Evolutionary conservation across 2,888 invertebrate species (phyloP).

Genomic region (Pheosia tremula): DNA sequence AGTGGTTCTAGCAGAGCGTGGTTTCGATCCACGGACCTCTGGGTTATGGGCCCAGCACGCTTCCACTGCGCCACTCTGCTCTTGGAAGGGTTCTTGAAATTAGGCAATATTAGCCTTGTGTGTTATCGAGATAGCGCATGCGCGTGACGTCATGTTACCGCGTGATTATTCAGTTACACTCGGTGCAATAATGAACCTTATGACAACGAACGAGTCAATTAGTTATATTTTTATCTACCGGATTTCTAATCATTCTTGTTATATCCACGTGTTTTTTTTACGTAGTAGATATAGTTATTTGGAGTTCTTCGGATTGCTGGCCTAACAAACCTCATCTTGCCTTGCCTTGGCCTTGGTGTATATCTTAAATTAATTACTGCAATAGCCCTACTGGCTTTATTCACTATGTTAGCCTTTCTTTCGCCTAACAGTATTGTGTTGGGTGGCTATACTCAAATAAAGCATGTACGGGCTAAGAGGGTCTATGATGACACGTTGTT

Average conservation of each 20-base stretch:
- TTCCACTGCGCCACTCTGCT: slow-evolving; percentile 93
- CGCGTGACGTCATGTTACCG: slow-evolving; percentile 44
- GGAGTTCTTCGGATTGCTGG: no score
- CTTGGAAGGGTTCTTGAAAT: slow-evolving; percentile 44
- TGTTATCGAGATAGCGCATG: slow-evolving; percentile 31
- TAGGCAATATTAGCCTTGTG: slow-evolving; percentile 24
- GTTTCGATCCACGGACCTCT: slow-evolving; percentile 96
- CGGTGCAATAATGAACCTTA: slow-evolving; percentile 29
- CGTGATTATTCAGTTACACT: slow-evolving; percentile 31
- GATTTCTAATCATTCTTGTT: not conserved
- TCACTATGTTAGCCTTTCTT: no score
- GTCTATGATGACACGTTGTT: slow-evolving; percentile 45
- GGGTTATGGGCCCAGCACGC: slow-evolving; percentile 94
- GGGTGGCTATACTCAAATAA: slow-evolving; percentile 29
- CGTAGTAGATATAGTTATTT: slow-evolving; percentile 12
- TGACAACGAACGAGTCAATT: not conserved
- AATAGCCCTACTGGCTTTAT: no score
- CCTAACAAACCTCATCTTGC: no score
- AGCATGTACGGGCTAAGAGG: slow-evolving; percentile 45
- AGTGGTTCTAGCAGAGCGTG: slow-evolving; percentile 87
- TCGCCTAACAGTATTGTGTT: no score
- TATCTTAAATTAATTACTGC: no score
- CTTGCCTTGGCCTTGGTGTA: no score
- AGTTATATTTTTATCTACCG: slow-evolving; percentile 22
- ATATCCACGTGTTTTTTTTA: not conserved